These are phyloP conservation scores for human DNA, from an alignment of 2,113 vertebrate genomes.

Conservation along the genomic window GRCh38 chr2:205875501-205876000, in stretches of 20 bases:
- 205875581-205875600: no score
- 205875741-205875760: constrained; percentile 25
- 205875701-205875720: background rate
- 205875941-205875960: constrained; percentile 41
- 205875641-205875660: background rate
- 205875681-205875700: constrained; percentile 4
- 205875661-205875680: constrained; percentile 27
- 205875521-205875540: no score
- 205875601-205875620: no score
- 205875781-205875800: background rate
- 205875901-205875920: constrained; percentile 30
- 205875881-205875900: constrained; percentile 37
- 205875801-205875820: background rate
- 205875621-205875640: no score
- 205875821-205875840: constrained; percentile 32
- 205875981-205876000: background rate
- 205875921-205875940: constrained; percentile 8
- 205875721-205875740: background rate
- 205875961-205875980: background rate
- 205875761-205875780: constrained; percentile 31
- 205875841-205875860: constrained; percentile 16
- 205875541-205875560: no score
- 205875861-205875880: constrained; percentile 48
- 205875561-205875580: no score
- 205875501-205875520: no score